These are phyloP conservation scores for Capreolus pygargus DNA, from an alignment of 2,113 vertebrate genomes.

Conservation along the genomic window DNA sequence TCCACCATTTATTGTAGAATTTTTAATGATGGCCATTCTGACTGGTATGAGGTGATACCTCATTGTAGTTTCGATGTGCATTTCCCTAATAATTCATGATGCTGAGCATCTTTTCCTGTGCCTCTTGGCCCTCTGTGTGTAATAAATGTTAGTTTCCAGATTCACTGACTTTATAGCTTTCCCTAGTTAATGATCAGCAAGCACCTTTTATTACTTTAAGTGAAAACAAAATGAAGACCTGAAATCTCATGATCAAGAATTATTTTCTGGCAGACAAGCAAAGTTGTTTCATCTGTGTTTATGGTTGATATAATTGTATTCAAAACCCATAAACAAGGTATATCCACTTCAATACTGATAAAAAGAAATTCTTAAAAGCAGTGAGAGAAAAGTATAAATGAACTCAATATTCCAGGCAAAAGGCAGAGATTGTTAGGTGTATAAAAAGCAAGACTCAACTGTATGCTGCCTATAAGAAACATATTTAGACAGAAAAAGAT, in stretches of 20 bases:
- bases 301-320: slow-evolving; percentile 78
- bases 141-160: slow-evolving; percentile 71
- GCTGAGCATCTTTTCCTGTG: background rate
- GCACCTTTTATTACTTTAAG: slow-evolving; percentile 70
- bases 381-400: background rate
- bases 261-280: slow-evolving; percentile 76
- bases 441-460: background rate
- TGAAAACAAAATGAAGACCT: slow-evolving; percentile 76
- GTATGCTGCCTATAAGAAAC: background rate
- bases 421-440: background rate
- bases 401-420: background rate
- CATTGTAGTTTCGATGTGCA: background rate
- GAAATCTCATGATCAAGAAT: slow-evolving; percentile 73
- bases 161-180: slow-evolving; percentile 68
- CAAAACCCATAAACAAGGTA: slow-evolving; percentile 75
- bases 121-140: background rate
- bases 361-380: background rate
- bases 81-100: background rate
- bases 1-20: background rate
- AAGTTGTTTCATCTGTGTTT: slow-evolving; percentile 83
- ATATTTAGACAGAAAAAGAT: background rate
- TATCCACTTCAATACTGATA: slow-evolving; percentile 73
- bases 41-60: background rate
- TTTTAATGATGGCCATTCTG: background rate
- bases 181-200: slow-evolving; percentile 69